Base-by-base conservation (phyloP, 2,113 vertebrate genomes). In the Petaurus breviceps region DNA sequence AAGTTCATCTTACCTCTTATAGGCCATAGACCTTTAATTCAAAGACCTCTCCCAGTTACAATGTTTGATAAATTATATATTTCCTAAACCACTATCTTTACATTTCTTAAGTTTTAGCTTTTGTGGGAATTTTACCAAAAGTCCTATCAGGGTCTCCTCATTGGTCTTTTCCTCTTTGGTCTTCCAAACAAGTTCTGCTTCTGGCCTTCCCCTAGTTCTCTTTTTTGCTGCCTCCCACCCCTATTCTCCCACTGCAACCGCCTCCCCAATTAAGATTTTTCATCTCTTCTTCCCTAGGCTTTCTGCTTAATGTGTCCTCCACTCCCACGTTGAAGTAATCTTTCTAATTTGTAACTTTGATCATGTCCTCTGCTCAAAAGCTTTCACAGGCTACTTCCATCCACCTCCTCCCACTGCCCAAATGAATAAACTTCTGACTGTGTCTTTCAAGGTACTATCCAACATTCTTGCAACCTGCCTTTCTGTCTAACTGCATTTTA, bases 201-300 rank as follows among this genome's bases (percentile, higher is more conserved):
- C n/a, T 43, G 43, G 37, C 68, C 43, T 84, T 43, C 1, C 37
- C 22, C 43, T 43, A 68, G 19, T 6, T 8, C 5, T 0, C 31
- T 0, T 28, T 26, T 10, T 1, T 6, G 0, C 2, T 7, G 2
- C 1, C 6, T 0, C 0, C 0, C 9, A 0, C 6, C 90, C 31
- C 12, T 51, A 37, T 16, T 37, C 12, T 37, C 28, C 5, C 49
- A 0, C 2, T 9, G 3, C 5, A 49, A 24, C 90, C 92, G 26
- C 22, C 52, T 53, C 14, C 14, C 53, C 53, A 2, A 22, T 0
- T 28, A n/a, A 28, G 37, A 43, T 51, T 37, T 16, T 0, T 0
- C 8, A 8, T 0, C 0, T 11, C 0, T 5, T 8, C 10, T 26
- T n/a, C 55, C 3, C 19, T 16, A 25, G 2, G 1, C 12, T 5